These are phyloP conservation scores for Montipora capricornis DNA, from an alignment of 64 coral and sea anemone genomes.

Conservation along the genomic window DNA sequence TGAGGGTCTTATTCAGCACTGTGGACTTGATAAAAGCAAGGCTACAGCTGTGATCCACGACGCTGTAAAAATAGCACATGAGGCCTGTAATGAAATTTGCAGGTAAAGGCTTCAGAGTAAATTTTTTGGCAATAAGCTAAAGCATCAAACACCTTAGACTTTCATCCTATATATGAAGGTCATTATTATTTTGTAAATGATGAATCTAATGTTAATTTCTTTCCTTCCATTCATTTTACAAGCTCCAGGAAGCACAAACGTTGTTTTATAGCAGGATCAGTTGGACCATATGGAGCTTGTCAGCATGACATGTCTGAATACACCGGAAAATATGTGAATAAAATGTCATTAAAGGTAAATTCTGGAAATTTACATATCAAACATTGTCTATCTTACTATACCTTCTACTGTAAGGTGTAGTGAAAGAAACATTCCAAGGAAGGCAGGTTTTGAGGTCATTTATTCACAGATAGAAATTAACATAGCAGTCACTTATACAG, in stretches of 20 bases:
- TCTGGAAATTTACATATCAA: neutral
- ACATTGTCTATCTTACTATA: too few relatives aligned
- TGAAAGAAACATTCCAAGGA: too few relatives aligned
- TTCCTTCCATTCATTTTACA: neutral
- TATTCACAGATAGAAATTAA: neutral
- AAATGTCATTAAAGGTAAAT: constrained; percentile 62
- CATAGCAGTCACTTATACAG: neutral
- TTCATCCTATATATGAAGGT: too few relatives aligned
- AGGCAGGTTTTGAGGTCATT: too few relatives aligned
- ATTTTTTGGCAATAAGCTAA: neutral
- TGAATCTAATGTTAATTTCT: neutral
- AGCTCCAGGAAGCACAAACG: neutral
- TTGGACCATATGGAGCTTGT: constrained; percentile 92
- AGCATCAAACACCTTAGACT: too few relatives aligned
- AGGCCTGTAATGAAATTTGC: constrained; percentile 65
- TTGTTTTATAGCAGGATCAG: constrained; percentile 76
- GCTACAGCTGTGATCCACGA: constrained; percentile 69
- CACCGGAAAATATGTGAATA: constrained; percentile 88
- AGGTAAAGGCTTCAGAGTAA: constrained; percentile 13
- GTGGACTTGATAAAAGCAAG: constrained; percentile 45
- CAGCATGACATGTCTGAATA: constrained; percentile 89
- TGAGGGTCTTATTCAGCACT: constrained; percentile 74
- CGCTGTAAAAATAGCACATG: constrained; percentile 77
- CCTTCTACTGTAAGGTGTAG: too few relatives aligned
- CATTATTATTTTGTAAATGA: too few relatives aligned